phyloP scores from a whole-genome alignment of 2,797 vertebrate species.

The Peromyscus attwateri region DNA sequence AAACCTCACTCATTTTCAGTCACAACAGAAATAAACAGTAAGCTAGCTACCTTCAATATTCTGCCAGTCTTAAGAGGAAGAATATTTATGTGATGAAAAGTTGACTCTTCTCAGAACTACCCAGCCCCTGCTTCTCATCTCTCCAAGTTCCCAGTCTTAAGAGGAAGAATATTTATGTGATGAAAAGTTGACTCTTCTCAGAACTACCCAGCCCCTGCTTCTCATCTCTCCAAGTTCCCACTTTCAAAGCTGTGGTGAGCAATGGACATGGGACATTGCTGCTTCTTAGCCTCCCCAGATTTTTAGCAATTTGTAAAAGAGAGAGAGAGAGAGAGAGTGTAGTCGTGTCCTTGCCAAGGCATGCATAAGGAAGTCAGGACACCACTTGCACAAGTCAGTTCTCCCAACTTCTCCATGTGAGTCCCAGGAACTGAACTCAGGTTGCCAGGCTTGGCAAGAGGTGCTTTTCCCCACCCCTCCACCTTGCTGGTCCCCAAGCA shows the following conservation, averaged over 20 bases:
- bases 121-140: not conserved
- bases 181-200: slow-evolving; percentile 3
- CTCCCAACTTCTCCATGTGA: not conserved
- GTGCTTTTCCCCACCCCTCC: not conserved
- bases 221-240: not conserved
- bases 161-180: not conserved
- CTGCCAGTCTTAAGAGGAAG: not conserved
- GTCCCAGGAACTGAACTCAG: not conserved
- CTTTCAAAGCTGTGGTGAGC: not conserved
- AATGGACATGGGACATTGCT: rapidly evolving
- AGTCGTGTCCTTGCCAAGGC: too few species aligned
- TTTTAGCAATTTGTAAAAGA: not conserved
- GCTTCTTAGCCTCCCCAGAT: not conserved
- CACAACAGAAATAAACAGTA: slow-evolving; percentile 62
- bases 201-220: not conserved
- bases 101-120: not conserved
- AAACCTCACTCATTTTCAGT: slow-evolving; percentile 59
- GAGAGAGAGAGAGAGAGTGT: too few species aligned
- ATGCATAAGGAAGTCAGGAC: not conserved
- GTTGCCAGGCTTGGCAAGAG: not conserved
- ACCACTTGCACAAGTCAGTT: not conserved
- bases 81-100: slow-evolving; percentile 11
- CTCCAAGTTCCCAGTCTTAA: not conserved
- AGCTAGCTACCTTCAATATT: slow-evolving; percentile 33
- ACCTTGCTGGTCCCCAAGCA: not conserved